These are phyloP conservation scores for Esperia sulphurella DNA, from an alignment of 2,888 invertebrate genomes.

Conservation along the genomic window DNA sequence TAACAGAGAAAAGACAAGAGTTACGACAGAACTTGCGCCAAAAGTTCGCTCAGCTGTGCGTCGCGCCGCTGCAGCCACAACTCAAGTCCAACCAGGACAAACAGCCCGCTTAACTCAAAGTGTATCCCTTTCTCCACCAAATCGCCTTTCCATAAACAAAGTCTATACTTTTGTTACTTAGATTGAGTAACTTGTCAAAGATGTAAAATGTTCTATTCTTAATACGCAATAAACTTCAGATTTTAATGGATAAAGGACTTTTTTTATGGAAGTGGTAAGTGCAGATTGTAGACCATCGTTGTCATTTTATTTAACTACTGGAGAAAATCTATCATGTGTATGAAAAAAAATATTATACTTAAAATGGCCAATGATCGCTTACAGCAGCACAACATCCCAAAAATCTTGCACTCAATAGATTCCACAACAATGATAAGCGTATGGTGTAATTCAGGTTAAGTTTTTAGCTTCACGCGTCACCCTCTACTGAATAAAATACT, in stretches of 20 bases:
- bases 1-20: slow-evolving; percentile 89
- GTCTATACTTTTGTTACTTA: not conserved
- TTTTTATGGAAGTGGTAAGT: slow-evolving; percentile 8
- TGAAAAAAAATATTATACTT: not conserved
- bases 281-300: slow-evolving; percentile 11
- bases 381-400: not conserved
- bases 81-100: slow-evolving; percentile 32
- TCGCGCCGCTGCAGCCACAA: slow-evolving; percentile 60
- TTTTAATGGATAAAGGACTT: slow-evolving; percentile 8
- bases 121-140: not conserved
- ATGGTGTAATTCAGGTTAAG: too few species aligned
- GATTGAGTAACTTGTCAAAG: slow-evolving; percentile 3
- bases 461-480: too few species aligned
- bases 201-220: not conserved
- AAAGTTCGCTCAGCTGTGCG: slow-evolving; percentile 90
- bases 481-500: not conserved
- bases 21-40: slow-evolving; percentile 89
- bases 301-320: slow-evolving; percentile 17
- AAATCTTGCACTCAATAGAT: slow-evolving; percentile 1
- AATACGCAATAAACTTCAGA: too few species aligned
- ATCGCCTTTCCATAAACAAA: not conserved
- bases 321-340: not conserved
- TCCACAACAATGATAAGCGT: not conserved
- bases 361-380: not conserved
- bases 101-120: slow-evolving; percentile 35